These are phyloP conservation scores for Strix uralensis DNA, from an alignment of 2,113 vertebrate genomes.

Conservation along the genomic window DNA sequence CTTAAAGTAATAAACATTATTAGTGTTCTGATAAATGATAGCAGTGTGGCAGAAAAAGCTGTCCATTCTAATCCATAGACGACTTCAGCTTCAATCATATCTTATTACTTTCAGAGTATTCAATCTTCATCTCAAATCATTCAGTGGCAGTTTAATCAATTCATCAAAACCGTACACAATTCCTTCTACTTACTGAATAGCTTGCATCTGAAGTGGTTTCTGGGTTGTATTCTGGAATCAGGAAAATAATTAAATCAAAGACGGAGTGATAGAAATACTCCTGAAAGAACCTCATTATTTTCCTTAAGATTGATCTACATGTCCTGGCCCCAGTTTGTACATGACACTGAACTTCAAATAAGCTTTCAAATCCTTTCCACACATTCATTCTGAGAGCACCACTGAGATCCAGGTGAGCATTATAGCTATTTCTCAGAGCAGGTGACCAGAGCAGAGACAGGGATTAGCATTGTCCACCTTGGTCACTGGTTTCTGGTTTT, in stretches of 20 bases:
- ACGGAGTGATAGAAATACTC: not conserved
- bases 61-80: conserved; percentile 16
- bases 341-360: not conserved
- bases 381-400: not conserved
- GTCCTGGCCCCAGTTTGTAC: not conserved
- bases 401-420: not conserved
- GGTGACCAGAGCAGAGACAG: not conserved
- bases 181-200: not conserved
- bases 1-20: conserved; percentile 41
- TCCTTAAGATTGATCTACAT: not conserved
- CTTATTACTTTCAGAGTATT: conserved; percentile 35
- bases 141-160: conserved; percentile 51
- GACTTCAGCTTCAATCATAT: not conserved
- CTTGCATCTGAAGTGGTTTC: not conserved
- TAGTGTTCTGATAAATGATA: conserved; percentile 20
- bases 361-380: not conserved
- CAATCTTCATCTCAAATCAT: conserved; percentile 29
- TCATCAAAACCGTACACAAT: conserved; percentile 15
- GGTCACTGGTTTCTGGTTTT: not conserved
- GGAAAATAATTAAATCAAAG: conserved; percentile 43
- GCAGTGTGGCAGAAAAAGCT: conserved; percentile 14
- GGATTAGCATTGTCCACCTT: not conserved
- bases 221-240: not conserved
- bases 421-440: not conserved
- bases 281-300: not conserved